Evolutionary conservation across 2,113 vertebrate species (phyloP), one percentile per base, ranked within the genome.

Genomic region (Ophiodon elongatus): DNA sequence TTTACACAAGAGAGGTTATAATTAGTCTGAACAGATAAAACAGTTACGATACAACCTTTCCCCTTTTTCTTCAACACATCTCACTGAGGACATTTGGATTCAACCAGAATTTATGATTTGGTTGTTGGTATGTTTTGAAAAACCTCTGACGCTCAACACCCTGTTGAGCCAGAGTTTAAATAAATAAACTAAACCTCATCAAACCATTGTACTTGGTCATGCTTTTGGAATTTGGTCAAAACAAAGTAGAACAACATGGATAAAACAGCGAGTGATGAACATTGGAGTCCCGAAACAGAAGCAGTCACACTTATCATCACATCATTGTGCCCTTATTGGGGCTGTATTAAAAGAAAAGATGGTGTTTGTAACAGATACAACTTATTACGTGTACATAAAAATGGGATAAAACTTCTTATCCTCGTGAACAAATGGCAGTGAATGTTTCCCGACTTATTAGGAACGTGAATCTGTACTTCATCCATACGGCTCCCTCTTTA

Each of bases 1-100:
- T 75, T 83, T 68, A 78, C 74, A 91, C 82, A 92, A 66, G 47
- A 14, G 62, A 73, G 72, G 63, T 83, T 82, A 56, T 64, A 60
- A 63, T 84, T 56, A 74, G n/a, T 80, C 84, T 59, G 3, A 74
- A 82, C 66, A 78, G 60, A 72, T 65, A 43, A 50, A 54, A 82
- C 43, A 60, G 27, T 70, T 39, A 73, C 60, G 79, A 43, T 33
- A 84, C 66, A 82, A 74, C 66, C 80, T 84, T 59, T 82, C 39
- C 65, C 50, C 43, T 56, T 82, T 76, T 37, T 45, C 45, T 79
- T 68, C 47, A 66, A 73, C 65, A 77, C 50, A 6, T 73, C 52
- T 64, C 52, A 57, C 64, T 65, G 23, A 73, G 54, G 29, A 71
- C 10, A 69, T 85, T 0, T 43, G n/a, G 33, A 69, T 35, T 39